Percentiles rank a stretch among this genome's conserved stretches.
These are phyloP conservation scores for Dendrocincla tyrannina DNA, from an alignment of 2,797 vertebrate species.

Conservation along the genomic window DNA sequence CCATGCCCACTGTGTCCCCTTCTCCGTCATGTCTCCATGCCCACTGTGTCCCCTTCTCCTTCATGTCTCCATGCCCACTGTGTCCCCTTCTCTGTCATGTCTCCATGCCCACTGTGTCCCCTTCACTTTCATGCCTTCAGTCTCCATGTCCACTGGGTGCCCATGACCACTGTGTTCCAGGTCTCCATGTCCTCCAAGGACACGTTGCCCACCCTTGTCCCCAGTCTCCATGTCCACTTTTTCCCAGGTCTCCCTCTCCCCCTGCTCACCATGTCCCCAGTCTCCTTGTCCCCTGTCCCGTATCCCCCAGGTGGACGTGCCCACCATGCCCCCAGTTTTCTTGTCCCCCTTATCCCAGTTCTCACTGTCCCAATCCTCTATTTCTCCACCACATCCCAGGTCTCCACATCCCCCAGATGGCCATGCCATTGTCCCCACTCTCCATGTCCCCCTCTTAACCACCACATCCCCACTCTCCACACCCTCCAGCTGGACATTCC, in stretches of 20 bases:
- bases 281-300: no score
- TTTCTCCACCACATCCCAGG: neutral
- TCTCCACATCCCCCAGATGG: neutral
- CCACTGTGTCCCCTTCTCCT: no score
- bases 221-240: neutral
- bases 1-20: no score
- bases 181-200: neutral
- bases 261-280: rapidly evolving
- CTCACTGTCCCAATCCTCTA: neutral
- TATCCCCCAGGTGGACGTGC: neutral
- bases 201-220: rapidly evolving
- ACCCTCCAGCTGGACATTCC: neutral
- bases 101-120: no score
- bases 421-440: neutral
- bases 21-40: no score
- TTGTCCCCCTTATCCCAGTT: neutral
- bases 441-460: neutral
- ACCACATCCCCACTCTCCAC: neutral
- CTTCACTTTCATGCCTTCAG: no score
- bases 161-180: neutral
- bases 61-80: no score
- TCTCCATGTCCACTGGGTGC: rapidly evolving
- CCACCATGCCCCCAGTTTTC: neutral
- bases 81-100: no score
- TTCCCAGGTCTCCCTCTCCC: neutral